phyloP scores from a whole-genome alignment of 2,797 vertebrate species.

The Microchirus variegatus region DNA sequence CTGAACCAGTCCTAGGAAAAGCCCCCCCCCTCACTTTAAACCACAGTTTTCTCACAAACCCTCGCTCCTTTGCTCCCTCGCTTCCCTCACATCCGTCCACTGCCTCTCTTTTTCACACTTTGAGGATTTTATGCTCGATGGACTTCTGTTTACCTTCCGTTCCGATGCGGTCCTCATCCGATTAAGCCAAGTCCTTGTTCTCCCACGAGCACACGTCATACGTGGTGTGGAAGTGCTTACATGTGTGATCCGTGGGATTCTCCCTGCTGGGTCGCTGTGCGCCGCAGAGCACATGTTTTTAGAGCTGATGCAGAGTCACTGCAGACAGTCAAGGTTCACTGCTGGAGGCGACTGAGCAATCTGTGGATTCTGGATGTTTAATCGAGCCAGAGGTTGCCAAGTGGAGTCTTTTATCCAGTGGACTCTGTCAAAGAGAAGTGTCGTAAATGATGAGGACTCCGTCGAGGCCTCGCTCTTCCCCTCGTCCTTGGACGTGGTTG shows the following conservation, averaged over 20 bases:
- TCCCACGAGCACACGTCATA: slow-evolving; percentile 23
- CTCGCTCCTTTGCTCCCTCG: slow-evolving; percentile 63
- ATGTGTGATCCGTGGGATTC: slow-evolving; percentile 20
- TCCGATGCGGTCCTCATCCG: slow-evolving; percentile 33
- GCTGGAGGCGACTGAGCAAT: slow-evolving; percentile 22
- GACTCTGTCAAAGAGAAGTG: slow-evolving; percentile 44
- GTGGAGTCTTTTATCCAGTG: slow-evolving; percentile 33
- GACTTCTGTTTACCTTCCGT: slow-evolving; percentile 50
- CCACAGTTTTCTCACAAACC: slow-evolving; percentile 62
- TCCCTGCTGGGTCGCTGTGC: slow-evolving; percentile 11
- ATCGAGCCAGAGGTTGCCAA: slow-evolving; percentile 36
- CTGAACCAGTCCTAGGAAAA: slow-evolving; percentile 63
- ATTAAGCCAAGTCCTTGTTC: slow-evolving; percentile 51
- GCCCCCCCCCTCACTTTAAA: slow-evolving; percentile 22
- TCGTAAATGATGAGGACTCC: slow-evolving; percentile 45
- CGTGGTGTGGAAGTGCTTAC: slow-evolving; percentile 20
- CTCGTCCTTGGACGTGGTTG: slow-evolving; percentile 6
- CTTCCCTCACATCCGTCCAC: slow-evolving; percentile 64
- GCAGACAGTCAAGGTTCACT: slow-evolving; percentile 25
- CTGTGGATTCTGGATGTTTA: slow-evolving; percentile 53
- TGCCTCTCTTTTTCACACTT: slow-evolving; percentile 50
- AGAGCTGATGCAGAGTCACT: slow-evolving; percentile 37
- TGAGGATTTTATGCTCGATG: slow-evolving; percentile 57
- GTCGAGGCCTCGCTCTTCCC: slow-evolving; percentile 5
- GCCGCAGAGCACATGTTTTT: slow-evolving; percentile 26